A percentile compares a stretch with the other conserved stretches of the same genome.
These are phyloP conservation scores for Coendou prehensilis DNA, from an alignment of 2,797 vertebrate genomes.

Conservation along the genomic window DNA sequence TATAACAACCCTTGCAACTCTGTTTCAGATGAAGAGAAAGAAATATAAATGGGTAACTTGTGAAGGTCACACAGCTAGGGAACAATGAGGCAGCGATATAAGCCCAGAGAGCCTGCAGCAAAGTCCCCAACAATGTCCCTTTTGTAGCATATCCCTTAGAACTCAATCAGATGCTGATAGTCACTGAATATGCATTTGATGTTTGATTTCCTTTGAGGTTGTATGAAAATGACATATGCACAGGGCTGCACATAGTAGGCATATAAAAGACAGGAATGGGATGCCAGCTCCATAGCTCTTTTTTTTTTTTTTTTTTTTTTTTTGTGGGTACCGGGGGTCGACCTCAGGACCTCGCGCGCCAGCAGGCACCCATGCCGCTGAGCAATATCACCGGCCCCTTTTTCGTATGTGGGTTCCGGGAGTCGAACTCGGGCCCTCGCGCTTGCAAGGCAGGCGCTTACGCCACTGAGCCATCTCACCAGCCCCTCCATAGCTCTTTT, in stretches of 20 bases:
- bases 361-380: no score
- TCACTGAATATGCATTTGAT: not conserved
- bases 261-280: accelerated
- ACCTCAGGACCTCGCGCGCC: no score
- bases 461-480: no score
- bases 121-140: not conserved
- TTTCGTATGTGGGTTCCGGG: no score
- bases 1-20: not conserved
- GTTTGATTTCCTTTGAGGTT: not conserved
- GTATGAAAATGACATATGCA: not conserved
- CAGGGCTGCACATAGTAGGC: not conserved
- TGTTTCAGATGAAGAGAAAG: not conserved
- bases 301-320: no score
- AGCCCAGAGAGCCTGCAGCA: not conserved
- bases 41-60: not conserved
- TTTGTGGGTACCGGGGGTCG: no score
- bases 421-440: no score
- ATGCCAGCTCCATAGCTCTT: not conserved
- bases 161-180: not conserved
- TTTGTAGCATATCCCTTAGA: not conserved
- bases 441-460: no score
- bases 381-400: no score
- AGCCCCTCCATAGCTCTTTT: not conserved
- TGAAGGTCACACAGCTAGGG: not conserved
- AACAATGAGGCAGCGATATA: not conserved